Base-by-base conservation (phyloP, 2,113 vertebrate genomes). In the Amia ocellicauda region DNA sequence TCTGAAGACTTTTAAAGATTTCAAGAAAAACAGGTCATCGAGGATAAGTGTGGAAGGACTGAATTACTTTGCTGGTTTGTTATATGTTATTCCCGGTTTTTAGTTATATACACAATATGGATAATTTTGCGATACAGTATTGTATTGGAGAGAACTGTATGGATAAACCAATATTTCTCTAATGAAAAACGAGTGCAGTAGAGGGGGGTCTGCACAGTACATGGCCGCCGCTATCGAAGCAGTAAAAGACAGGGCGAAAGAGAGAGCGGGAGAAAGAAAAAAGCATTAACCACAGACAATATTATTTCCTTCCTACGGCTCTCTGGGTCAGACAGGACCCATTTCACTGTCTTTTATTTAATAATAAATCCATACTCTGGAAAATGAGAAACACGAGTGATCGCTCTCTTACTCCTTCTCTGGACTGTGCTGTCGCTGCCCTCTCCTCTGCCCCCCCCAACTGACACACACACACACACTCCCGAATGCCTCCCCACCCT, bases 291-390 rank as follows among this genome's bases (percentile, higher is more conserved):
- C 64, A 71, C 54, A 74, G 77, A 76, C 75, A 78, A 75, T 78
- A 76, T 70, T 71, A 83, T 82, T 81, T 69, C 73, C 68, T 77
- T 68, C 62, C 72, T 62, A 65, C 73, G 70, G 69, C 68, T 76
- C 74, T 74, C 20, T 41, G 60, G 72, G 79, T 82, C 74, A 81
- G 77, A 72, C 74, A 74, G 66, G 62, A 70, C 57, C 71, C 70
- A 78, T 83, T 83, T 76, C 78, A 73, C 77, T 81, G 70, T 79
- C 71, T 82, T 78, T 80, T 77, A 80, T 88, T 83, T 80, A 81
- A 86, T 85, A 78, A 85, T 78, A 71, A 74, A 73, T 64, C 65
- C 71, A 63, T 72, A 54, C 71, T 68, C 70, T 76, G 80, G 76
- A 81, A 85, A 84, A 81, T 76, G 66, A 80, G 78, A 82, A 66